These are phyloP conservation scores for Brachionus asplanchnoidis DNA, from an alignment of 1,140 invertebrate species.

Conservation along the genomic window DNA sequence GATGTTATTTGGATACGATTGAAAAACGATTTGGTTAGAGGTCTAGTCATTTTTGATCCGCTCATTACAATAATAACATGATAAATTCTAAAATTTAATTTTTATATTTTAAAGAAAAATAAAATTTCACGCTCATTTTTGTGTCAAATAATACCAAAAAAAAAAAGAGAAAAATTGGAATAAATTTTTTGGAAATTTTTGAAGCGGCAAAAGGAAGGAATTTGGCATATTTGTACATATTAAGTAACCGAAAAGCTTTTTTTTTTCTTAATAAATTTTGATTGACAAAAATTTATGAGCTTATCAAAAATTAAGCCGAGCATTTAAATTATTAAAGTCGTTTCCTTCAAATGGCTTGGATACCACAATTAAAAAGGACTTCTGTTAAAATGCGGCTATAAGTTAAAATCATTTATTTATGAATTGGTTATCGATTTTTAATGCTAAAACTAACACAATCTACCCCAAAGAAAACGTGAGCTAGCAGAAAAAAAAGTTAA, in stretches of 20 bases:
- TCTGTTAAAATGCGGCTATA: not conserved
- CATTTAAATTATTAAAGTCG: not conserved
- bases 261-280: not conserved
- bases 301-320: not conserved
- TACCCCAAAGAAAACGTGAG: not conserved
- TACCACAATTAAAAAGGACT: not conserved
- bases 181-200: not conserved
- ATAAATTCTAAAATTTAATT: not conserved
- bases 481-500: not conserved
- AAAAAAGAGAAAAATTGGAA: not conserved
- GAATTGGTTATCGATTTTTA: constrained; percentile 23
- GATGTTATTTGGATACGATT: constrained; percentile 6
- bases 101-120: not conserved
- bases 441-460: not conserved
- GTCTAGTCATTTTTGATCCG: not conserved
- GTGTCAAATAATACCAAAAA: not conserved
- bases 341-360: not conserved
- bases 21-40: not conserved
- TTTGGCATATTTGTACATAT: not conserved
- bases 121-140: not conserved
- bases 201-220: not conserved
- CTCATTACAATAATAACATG: not conserved
- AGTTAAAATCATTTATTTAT: not conserved
- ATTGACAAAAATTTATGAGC: not conserved
- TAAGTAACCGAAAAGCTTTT: not conserved